These are phyloP conservation scores for Loripinus fragilis DNA, from an alignment of 2,888 invertebrate genomes.

Conservation along the genomic window DNA sequence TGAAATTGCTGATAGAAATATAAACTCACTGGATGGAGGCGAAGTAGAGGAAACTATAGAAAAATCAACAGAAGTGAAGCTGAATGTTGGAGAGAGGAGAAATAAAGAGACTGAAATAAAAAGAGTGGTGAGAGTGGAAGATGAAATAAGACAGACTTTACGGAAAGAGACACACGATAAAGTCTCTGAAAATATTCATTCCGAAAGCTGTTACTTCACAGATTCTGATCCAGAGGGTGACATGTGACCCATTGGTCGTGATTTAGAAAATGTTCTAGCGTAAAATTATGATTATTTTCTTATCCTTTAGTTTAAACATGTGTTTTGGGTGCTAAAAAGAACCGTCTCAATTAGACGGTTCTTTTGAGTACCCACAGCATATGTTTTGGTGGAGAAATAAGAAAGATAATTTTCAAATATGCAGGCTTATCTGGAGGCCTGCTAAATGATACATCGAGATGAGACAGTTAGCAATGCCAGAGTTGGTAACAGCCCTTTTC, in stretches of 20 bases:
- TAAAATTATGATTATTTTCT: too few relatives aligned
- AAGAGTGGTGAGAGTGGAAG: not conserved
- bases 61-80: not conserved
- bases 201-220: conserved; percentile 48
- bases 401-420: too few relatives aligned
- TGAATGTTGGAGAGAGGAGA: not conserved
- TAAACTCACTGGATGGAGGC: not conserved
- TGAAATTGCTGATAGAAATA: not conserved
- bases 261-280: too few relatives aligned
- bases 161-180: not conserved
- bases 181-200: not conserved
- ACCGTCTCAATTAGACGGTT: too few relatives aligned
- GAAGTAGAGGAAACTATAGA: not conserved
- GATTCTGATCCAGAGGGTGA: conserved; percentile 43
- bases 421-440: too few relatives aligned
- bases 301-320: too few relatives aligned
- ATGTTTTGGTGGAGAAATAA: too few relatives aligned
- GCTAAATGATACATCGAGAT: too few relatives aligned
- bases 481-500: too few relatives aligned
- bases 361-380: too few relatives aligned
- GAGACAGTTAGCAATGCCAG: too few relatives aligned
- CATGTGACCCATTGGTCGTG: not conserved
- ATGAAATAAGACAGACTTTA: not conserved
- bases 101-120: not conserved
- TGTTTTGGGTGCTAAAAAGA: too few relatives aligned